Conservation (phyloP, 2,797 vertebrate species). For the Pagetopsis macropterus region DNA sequence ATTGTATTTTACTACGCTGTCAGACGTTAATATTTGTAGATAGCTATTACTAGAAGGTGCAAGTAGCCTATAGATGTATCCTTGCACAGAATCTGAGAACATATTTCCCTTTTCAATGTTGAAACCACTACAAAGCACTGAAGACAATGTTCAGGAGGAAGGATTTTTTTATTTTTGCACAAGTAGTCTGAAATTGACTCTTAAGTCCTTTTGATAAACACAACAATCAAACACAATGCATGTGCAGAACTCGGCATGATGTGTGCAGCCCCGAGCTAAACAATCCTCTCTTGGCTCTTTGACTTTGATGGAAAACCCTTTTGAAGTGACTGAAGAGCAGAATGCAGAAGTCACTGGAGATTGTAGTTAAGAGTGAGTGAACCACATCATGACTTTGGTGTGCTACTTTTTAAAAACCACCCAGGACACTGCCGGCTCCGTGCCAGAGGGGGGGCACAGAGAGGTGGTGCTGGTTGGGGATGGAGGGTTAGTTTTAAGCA, state of each 20-base stretch:
- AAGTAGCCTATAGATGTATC: slow-evolving; percentile 19
- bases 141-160: slow-evolving; percentile 14
- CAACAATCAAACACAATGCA: slow-evolving; percentile 45
- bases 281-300: slow-evolving; percentile 40
- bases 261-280: slow-evolving; percentile 40
- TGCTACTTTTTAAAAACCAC: slow-evolving; percentile 63
- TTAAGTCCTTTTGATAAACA: slow-evolving; percentile 33
- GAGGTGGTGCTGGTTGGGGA: slow-evolving; percentile 24
- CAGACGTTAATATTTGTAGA: slow-evolving; percentile 6
- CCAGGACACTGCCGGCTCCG: slow-evolving; percentile 43
- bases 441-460: slow-evolving; percentile 36
- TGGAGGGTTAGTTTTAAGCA: slow-evolving; percentile 62
- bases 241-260: slow-evolving; percentile 39
- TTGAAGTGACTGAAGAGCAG: slow-evolving; percentile 38
- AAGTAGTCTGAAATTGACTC: slow-evolving; percentile 46
- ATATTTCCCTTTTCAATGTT: background rate
- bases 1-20: background rate
- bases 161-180: slow-evolving; percentile 39
- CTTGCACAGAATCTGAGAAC: background rate
- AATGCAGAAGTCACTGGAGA: slow-evolving; percentile 50
- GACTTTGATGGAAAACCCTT: slow-evolving; percentile 53
- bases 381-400: slow-evolving; percentile 66
- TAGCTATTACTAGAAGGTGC: background rate
- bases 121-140: background rate
- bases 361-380: slow-evolving; percentile 61